A percentile compares a stretch with the other conserved stretches of the same genome.
Evolutionary conservation across 1,140 invertebrate genomes (phyloP).

Genomic region (Adelges cooleyi): DNA sequence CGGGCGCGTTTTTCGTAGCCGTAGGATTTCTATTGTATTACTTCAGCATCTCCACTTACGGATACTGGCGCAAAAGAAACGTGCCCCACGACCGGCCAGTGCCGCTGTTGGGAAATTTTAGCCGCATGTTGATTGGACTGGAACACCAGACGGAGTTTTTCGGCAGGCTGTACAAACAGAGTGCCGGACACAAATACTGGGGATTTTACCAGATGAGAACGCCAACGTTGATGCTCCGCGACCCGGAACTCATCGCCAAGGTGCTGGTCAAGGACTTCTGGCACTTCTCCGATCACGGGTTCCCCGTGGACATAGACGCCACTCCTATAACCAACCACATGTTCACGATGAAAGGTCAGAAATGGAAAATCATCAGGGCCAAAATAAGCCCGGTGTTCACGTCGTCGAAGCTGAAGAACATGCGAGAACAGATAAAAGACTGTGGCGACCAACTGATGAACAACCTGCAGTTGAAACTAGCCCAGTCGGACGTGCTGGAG

Average conservation of each 20-base stretch:
- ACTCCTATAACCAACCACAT: conserved; percentile 44
- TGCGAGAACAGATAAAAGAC: conserved; percentile 42
- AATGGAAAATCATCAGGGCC: conserved; percentile 43
- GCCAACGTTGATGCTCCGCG: conserved; percentile 38
- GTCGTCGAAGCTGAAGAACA: conserved; percentile 45
- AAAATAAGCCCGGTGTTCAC: conserved; percentile 47
- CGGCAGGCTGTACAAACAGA: conserved; percentile 15
- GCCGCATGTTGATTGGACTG: not conserved
- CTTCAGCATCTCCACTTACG: not conserved
- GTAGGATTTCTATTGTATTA: not conserved
- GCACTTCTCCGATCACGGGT: conserved; percentile 39
- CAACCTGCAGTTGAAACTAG: conserved; percentile 9
- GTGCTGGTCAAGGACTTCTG: conserved; percentile 43
- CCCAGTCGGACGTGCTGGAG: not conserved
- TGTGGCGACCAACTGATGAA: conserved; percentile 33
- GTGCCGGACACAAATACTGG: conserved; percentile 18
- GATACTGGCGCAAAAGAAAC: not conserved
- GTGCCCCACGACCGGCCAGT: conserved; percentile 30
- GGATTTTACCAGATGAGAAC: conserved; percentile 31
- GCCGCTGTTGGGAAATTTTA: conserved; percentile 32
- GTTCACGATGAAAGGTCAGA: conserved; percentile 40
- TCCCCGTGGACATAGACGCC: conserved; percentile 34
- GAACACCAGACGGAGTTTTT: not conserved
- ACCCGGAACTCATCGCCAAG: conserved; percentile 41
- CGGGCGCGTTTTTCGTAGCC: too few relatives aligned